Evolutionary conservation across 2,113 vertebrate genomes (phyloP), one percentile per base, ranked within the genome.

Genomic region (Petromus typicus): DNA sequence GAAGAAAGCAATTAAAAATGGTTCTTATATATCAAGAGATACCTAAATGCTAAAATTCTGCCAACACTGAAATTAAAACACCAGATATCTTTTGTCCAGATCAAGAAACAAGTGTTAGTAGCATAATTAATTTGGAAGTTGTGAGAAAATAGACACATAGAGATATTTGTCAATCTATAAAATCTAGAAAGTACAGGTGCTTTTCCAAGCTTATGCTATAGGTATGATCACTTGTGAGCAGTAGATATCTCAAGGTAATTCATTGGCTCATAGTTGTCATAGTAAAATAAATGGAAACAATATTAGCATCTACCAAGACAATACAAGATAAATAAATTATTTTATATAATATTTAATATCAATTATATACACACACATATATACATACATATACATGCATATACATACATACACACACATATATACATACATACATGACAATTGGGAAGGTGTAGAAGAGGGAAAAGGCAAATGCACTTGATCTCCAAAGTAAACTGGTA

Each of bases 231-330:
- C 64, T 9, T 23, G 45, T 40, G 3, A 83, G 5, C 32, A 82
- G 54, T 48, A n/a, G 32, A 57, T 71, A 81, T 91, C 92, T 87
- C 32, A 90, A 64, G 73, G 63, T 45, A 56, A 89, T 51, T 93
- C 32, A 86, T 34, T 81, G 40, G 5, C 12, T 82, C 23, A 27
- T 76, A 73, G 37, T 30, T 73, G 4, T 40, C 43, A 61, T 0
- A 89, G 14, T 12, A 3, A 12, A 8, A 56, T 8, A 56, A 56
- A 56, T 13, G 56, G 56, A 57, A 57, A 57, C 17, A 63, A 64
- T 40, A 34, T 73, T 82, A 59, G 61, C 22, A 13, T 45, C 22
- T 25, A 40, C 61, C 13, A 86, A 86, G 43, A 88, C 14, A 84
- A 20, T 32, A 51, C 5, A 87, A 48, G 64, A 43, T 34, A 40